These are phyloP conservation scores for Montifringilla adamsi DNA, from an alignment of 2,113 vertebrate species.

Conservation along the genomic window DNA sequence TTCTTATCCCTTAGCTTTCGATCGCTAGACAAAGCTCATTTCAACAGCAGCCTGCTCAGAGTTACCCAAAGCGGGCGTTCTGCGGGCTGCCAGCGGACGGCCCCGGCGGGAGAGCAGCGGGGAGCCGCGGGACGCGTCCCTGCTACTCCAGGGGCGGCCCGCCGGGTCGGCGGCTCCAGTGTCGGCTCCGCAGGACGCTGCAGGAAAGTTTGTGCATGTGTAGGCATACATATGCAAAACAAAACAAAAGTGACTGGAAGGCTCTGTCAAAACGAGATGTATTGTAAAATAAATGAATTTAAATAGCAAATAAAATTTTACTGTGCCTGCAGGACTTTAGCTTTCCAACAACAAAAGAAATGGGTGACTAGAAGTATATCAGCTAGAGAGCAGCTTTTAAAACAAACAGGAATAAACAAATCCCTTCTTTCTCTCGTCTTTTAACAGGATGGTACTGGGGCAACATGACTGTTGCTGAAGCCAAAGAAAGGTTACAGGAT, in stretches of 20 bases:
- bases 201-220: not conserved
- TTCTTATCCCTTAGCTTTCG: not conserved
- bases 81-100: not conserved
- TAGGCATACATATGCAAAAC: not conserved
- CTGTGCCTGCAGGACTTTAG: not conserved
- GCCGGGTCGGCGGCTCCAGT: not conserved
- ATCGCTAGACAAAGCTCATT: not conserved
- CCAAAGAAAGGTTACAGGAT: conserved; percentile 90
- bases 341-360: not conserved
- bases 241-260: not conserved
- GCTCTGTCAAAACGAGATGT: not conserved
- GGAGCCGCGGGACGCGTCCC: not conserved
- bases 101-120: not conserved
- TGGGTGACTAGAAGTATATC: not conserved
- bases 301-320: not conserved
- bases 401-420: not conserved
- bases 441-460: conserved; percentile 96
- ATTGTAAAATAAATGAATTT: not conserved
- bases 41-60: not conserved
- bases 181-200: not conserved
- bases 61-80: not conserved
- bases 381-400: not conserved
- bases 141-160: not conserved
- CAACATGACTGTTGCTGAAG: conserved; percentile 89
- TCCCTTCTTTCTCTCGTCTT: conserved; percentile 25